These are phyloP conservation scores for Meriones unguiculatus DNA, from an alignment of 2,113 vertebrate species.

Conservation along the genomic window DNA sequence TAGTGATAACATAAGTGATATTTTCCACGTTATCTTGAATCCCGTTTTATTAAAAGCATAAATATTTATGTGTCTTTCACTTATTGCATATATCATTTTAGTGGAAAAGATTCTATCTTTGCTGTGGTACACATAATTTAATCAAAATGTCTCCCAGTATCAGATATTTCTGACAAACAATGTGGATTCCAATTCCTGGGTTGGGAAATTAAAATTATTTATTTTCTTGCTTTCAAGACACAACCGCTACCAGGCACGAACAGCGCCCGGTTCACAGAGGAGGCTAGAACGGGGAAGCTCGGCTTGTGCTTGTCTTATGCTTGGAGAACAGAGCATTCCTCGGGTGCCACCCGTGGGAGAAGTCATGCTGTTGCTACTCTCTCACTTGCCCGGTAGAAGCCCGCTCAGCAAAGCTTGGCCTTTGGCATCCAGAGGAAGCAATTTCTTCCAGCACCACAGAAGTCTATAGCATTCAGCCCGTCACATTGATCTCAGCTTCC, in stretches of 20 bases:
- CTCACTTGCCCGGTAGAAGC: not conserved
- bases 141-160: slow-evolving; percentile 49
- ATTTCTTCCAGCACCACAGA: slow-evolving; percentile 18
- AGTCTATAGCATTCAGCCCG: not conserved
- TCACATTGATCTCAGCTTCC: not conserved
- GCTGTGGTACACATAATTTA: not conserved
- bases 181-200: slow-evolving; percentile 28
- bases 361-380: not conserved
- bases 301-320: not conserved
- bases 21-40: slow-evolving; percentile 43
- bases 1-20: not conserved
- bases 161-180: slow-evolving; percentile 41
- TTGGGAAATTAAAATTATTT: slow-evolving; percentile 54
- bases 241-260: not conserved
- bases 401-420: not conserved
- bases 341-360: too few species aligned
- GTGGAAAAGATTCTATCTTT: slow-evolving; percentile 11
- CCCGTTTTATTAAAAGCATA: slow-evolving; percentile 28
- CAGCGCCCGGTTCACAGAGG: not conserved
- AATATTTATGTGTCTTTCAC: not conserved
- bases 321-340: not conserved
- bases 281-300: not conserved
- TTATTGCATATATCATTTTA: not conserved
- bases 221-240: slow-evolving; percentile 38
- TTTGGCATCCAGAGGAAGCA: not conserved